Percentiles rank a stretch among this genome's conserved stretches.
Conservation (phyloP, 2,888 invertebrate genomes). For the Cephus pulcher region DNA sequence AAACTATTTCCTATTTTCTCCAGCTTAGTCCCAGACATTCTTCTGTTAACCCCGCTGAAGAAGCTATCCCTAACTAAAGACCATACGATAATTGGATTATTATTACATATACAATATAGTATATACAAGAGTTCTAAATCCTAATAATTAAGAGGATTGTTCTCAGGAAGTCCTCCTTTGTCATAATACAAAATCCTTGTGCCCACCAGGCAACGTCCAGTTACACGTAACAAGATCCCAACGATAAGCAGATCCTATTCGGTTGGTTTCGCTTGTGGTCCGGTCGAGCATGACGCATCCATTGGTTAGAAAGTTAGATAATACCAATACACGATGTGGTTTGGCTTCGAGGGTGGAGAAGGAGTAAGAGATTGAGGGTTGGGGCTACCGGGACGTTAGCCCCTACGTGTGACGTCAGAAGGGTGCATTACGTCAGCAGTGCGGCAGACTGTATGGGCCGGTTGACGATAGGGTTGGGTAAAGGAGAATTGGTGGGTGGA, state of each 20-base stretch:
- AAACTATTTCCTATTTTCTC: neutral
- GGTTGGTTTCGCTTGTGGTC: neutral
- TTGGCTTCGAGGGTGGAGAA: neutral
- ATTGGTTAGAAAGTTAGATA: neutral
- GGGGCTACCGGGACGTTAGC: conserved; percentile 33
- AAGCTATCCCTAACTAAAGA: neutral
- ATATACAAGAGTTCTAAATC: neutral
- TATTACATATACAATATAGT: neutral
- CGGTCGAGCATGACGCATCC: neutral
- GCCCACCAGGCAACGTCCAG: neutral
- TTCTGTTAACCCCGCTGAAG: neutral
- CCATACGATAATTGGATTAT: neutral
- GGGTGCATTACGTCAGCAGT: conserved; percentile 50
- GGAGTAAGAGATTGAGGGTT: conserved; percentile 18
- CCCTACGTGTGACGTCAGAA: conserved; percentile 48
- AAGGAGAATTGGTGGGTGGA: neutral
- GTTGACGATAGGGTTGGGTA: neutral
- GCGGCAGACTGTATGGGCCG: conserved; percentile 43
- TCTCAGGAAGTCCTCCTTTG: neutral
- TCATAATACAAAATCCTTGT: neutral
- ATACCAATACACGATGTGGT: neutral
- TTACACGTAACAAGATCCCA: neutral
- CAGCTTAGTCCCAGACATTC: neutral
- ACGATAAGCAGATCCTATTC: neutral
- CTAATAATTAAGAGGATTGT: neutral